Base-by-base conservation (phyloP, 2,797 vertebrate genomes). In the Telmatherina bonti region DNA sequence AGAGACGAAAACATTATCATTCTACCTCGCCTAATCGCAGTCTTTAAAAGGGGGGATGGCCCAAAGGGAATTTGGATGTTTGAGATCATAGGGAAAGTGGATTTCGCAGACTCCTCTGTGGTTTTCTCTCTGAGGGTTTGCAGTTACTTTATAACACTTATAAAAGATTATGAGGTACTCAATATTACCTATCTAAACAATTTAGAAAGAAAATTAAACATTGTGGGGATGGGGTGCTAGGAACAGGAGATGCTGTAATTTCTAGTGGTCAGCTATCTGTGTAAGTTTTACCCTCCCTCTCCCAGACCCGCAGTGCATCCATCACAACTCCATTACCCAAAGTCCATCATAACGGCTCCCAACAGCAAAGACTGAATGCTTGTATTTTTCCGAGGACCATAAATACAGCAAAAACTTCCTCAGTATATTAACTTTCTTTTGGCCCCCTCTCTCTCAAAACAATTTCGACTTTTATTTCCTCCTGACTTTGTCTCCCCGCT, bases 281-380 rank as follows among this genome's bases (percentile, higher is more conserved):
- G 78, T 41, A 2, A 49, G 58, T 76, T 26, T 16, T 31, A 27
- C 41, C 69, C 47, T 33, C 57, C 76, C 78, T 84, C 66, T 67
- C 65, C 64, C 69, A 74, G 68, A 82, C 74, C 78, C 61, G 12
- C 51, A 15, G 2, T 63, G 64, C 85, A 88, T 93, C 85, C 85
- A 91, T 93, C 92, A 93, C 87, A 91, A 93, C 89, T 92, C 88
- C 88, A 91, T 92, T 91, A 92, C 85, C 87, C 88, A 90, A 79
- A 81, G 91, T 93, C 85, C 91, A 91, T 93, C 90, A 91, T 76
- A 83, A 83, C 83, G 66, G 73, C 75, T 79, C 84, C 83, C 80
- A 77, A 74, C 74, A 80, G 79, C 76, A 62, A 77, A 69, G 67
- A 61, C 55, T 16, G 41, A 69, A 67, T 35, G 66, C 73, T 86